Evolutionary conservation across 2,113 vertebrate species (phyloP).

Genomic region (Choloepus hoffmanni): DNA sequence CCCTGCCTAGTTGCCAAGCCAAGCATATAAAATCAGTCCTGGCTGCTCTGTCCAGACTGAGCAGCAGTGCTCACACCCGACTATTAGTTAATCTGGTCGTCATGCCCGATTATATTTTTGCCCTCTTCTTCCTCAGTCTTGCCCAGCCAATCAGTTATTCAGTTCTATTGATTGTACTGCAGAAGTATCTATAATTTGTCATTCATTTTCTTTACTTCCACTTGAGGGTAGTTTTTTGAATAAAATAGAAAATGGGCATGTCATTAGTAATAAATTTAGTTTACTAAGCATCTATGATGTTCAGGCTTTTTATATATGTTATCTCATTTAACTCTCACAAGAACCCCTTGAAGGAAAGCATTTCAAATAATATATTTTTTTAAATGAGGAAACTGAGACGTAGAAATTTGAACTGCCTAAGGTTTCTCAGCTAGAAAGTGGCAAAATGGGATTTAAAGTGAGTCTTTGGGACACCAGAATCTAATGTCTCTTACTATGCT

Average conservation of each 20-base stretch:
- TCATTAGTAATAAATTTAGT: slow-evolving; percentile 8
- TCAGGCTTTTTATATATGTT: not conserved
- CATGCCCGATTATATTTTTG: not conserved
- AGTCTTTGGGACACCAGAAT: not conserved
- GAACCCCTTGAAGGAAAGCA: not conserved
- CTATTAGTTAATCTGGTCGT: not conserved
- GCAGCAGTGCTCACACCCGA: no score
- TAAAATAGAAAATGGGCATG: not conserved
- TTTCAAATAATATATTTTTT: not conserved
- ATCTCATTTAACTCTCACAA: not conserved
- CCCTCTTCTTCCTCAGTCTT: not conserved
- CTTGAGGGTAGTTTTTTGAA: not conserved
- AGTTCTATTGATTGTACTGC: not conserved
- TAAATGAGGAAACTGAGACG: slow-evolving; percentile 27
- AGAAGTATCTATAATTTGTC: not conserved
- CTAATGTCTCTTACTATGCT: not conserved
- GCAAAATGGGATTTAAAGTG: slow-evolving; percentile 27
- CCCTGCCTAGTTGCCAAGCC: not conserved
- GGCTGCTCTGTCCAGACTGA: not conserved
- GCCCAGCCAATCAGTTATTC: not conserved
- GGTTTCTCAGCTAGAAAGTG: not conserved
- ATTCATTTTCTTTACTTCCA: not conserved
- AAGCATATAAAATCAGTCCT: not conserved
- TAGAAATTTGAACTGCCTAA: slow-evolving; percentile 24
- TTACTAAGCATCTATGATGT: not conserved